Percentiles rank a stretch among this genome's conserved stretches.
phyloP scores from a whole-genome alignment of 2,888 invertebrate genomes.

The Saturnia japonica region DNA sequence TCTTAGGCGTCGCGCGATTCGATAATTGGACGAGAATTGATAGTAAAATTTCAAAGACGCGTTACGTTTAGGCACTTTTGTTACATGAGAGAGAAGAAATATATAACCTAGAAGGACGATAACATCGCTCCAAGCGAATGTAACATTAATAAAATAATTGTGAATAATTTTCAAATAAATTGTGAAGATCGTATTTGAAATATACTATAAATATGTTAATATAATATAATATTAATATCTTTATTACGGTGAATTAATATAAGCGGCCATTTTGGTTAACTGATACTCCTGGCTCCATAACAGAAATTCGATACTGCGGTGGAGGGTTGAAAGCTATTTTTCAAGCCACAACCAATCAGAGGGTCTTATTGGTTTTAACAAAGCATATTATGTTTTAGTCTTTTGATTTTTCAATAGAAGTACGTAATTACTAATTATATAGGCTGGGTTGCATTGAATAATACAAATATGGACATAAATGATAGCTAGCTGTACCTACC shows the following conservation, averaged over 20 bases:
- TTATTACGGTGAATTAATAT: conserved; percentile 8
- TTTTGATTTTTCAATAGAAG: conserved; percentile 14
- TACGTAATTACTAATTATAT: conserved; percentile 5
- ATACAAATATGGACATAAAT: neutral
- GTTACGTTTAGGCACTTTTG: no score
- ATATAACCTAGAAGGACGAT: no score
- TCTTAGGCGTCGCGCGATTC: no score
- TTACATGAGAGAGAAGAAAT: no score
- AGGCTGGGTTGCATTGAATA: neutral
- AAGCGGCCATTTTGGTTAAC: conserved; percentile 59
- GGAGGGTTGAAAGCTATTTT: conserved; percentile 50
- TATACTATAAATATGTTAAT: neutral
- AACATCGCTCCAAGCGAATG: no score
- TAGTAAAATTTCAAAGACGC: no score
- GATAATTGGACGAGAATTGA: no score
- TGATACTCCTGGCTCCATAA: conserved; percentile 56
- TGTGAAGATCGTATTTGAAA: no score
- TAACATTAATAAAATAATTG: neutral
- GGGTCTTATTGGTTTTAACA: conserved; percentile 22
- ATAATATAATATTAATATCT: neutral
- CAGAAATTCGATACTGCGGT: conserved; percentile 52
- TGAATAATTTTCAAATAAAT: no score
- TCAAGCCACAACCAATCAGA: conserved; percentile 47
- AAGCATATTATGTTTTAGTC: conserved; percentile 1
- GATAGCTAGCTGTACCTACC: neutral